Base-by-base conservation (phyloP, 2,797 vertebrate species). In the Mus minutoides region DNA sequence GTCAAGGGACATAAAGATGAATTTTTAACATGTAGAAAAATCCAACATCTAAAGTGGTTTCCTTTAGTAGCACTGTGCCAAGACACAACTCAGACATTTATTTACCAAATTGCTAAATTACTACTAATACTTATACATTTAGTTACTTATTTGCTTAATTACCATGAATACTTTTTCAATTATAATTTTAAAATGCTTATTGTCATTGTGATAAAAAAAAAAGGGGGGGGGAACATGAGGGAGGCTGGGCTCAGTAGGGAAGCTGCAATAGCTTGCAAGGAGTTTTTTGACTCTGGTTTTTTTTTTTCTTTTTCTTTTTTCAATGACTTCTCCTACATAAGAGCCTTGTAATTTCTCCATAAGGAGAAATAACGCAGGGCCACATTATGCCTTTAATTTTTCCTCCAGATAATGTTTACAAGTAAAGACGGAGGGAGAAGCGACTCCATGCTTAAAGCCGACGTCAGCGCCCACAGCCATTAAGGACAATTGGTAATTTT, bases 401-500 rank as follows among this genome's bases (percentile, higher is more conserved):
- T 97, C 97, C 97, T 97, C 97, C 97, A 98, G 97, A 98, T 97
- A 95, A 91, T 97, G 97, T 97, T 98, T 97, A 97, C 97, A 96
- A 88, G 96, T 91, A 94, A 94, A 86, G 96, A 94, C 79, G 77
- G 60, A 95, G 69, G 84, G 60, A 95, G 69, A 88, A 90, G 52
- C 76, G 69, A 96, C 87, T 97, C 96, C 89, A 97, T 97, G 98
- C 97, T 96, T 97, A 92, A 98, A 98, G 76, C 86, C 97, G 95
- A 58, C 16, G 94, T 96, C 96, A 84, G 94, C 78, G 92, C 98
- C 96, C 96, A 97, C 96, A 97, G 96, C 97, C 96, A 80, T 98
- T 97, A 96, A 97, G 97, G 97, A 98, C 98, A 97, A 98, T 97
- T 98, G 98, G 98, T 98, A 98, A 97, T 98, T 98, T 86, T 96